Evolutionary conservation across 2,797 vertebrate species (phyloP).

Genomic region (Morus bassanus): DNA sequence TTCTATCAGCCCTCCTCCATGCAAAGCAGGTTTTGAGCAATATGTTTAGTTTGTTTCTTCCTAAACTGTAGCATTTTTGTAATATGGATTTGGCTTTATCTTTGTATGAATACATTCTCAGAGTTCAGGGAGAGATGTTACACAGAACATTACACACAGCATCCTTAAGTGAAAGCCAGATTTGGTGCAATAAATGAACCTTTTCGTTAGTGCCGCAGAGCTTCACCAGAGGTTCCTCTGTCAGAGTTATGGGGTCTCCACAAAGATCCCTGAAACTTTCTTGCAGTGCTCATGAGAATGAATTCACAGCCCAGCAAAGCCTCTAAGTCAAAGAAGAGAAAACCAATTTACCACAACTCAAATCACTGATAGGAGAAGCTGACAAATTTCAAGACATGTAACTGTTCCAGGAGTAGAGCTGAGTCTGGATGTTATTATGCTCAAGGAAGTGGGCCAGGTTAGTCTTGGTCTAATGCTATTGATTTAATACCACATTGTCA

Average conservation of each 20-base stretch:
- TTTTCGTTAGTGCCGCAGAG: not conserved
- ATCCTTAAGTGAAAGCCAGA: not conserved
- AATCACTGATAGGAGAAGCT: not conserved
- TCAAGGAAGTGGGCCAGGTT: not conserved
- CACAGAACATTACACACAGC: not conserved
- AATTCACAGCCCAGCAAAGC: not conserved
- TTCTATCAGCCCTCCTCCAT: not conserved
- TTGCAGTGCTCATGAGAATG: not conserved
- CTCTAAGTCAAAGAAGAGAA: not conserved
- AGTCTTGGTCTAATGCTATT: not conserved
- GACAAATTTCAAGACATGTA: not conserved
- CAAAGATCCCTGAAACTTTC: not conserved
- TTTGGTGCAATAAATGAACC: not conserved
- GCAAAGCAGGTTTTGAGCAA: not conserved
- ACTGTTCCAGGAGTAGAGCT: not conserved
- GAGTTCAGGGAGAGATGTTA: not conserved
- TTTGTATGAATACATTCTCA: not conserved
- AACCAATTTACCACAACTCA: not conserved
- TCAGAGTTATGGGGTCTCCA: not conserved
- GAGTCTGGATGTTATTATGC: not conserved
- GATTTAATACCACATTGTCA: not conserved
- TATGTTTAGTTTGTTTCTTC: not conserved
- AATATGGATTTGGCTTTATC: slow-evolving; percentile 5
- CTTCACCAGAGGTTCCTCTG: not conserved
- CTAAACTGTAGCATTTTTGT: not conserved